Conservation (phyloP, 2,888 invertebrate genomes). For the Diadromus collaris region DNA sequence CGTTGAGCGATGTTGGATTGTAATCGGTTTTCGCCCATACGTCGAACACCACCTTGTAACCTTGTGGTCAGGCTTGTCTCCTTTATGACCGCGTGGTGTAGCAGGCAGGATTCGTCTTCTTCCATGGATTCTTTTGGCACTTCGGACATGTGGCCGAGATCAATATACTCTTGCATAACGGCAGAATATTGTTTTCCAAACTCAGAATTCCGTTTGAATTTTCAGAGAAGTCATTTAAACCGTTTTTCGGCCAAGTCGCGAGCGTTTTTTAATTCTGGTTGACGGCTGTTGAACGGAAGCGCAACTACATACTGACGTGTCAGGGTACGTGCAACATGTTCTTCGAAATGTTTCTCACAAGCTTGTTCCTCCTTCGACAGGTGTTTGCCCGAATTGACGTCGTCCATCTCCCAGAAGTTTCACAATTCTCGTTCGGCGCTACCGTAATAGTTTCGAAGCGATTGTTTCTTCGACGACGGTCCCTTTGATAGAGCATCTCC, state of each 20-base stretch:
- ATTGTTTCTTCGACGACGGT: neutral
- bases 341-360: conserved; percentile 42
- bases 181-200: conserved; percentile 39
- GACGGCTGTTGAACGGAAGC: conserved; percentile 48
- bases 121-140: neutral
- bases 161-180: conserved; percentile 44
- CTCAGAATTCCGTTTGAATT: conserved; percentile 38
- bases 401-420: conserved; percentile 5
- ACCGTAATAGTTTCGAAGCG: neutral
- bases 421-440: neutral
- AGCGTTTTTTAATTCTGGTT: conserved; percentile 19
- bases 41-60: conserved; percentile 66
- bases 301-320: conserved; percentile 51
- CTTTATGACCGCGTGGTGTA: conserved; percentile 62
- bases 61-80: conserved; percentile 59
- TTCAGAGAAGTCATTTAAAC: conserved; percentile 38
- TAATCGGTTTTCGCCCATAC: conserved; percentile 58
- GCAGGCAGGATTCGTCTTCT: conserved; percentile 47
- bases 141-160: conserved; percentile 37
- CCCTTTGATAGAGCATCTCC: conserved; percentile 18
- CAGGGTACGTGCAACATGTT: neutral
- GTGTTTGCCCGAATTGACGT: neutral
- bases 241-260: conserved; percentile 37
- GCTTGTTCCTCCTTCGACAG: conserved; percentile 12
- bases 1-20: conserved; percentile 54